Conservation (phyloP, 2,888 invertebrate species). For the Abrostola triplasia region DNA sequence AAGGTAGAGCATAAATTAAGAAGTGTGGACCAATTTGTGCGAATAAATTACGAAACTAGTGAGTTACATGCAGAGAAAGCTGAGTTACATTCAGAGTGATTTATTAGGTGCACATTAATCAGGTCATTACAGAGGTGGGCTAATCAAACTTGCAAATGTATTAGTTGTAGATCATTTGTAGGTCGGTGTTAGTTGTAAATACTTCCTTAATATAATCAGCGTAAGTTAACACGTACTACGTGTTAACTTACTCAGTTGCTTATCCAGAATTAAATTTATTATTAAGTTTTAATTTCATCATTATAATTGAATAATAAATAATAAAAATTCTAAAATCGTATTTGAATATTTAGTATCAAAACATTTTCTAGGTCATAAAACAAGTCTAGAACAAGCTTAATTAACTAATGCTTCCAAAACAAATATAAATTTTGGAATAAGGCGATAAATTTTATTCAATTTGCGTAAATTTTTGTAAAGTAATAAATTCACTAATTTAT, state of each 20-base stretch:
- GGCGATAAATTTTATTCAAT: slow-evolving; percentile 57
- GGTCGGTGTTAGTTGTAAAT: no score
- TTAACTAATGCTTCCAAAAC: slow-evolving; percentile 41
- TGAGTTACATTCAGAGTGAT: slow-evolving; percentile 25
- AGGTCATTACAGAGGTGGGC: slow-evolving; percentile 40
- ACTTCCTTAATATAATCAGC: no score
- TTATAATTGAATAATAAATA: no score
- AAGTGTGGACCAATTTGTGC: slow-evolving; percentile 9
- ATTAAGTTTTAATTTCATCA: no score
- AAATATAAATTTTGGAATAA: slow-evolving; percentile 54
- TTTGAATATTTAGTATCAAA: slow-evolving; percentile 43
- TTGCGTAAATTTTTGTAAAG: slow-evolving; percentile 41
- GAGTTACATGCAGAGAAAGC: slow-evolving; percentile 18
- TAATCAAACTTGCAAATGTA: slow-evolving; percentile 40
- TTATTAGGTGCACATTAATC: slow-evolving; percentile 29
- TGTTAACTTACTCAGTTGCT: no score
- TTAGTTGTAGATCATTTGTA: slow-evolving; percentile 39
- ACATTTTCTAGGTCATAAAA: slow-evolving; percentile 35
- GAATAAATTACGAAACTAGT: slow-evolving; percentile 21
- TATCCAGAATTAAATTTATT: no score
- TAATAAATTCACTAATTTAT: slow-evolving; percentile 38
- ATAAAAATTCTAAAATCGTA: no score
- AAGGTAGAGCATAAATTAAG: slow-evolving; percentile 13
- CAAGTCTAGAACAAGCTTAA: slow-evolving; percentile 30
- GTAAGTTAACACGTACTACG: no score